These are phyloP conservation scores for Anthoptus insignis DNA, from an alignment of 2,888 invertebrate species.

Conservation along the genomic window DNA sequence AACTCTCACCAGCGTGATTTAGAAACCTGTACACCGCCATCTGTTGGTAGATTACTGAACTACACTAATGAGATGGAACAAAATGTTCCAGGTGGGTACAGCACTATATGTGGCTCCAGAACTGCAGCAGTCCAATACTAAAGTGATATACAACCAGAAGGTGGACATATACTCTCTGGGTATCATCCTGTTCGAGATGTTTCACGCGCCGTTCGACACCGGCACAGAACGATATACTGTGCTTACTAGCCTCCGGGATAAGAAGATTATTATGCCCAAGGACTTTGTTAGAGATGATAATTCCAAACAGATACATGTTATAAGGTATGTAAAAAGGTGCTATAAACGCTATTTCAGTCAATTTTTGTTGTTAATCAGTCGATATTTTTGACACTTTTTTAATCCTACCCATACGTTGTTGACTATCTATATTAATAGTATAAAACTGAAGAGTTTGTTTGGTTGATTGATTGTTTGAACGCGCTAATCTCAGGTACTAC, in stretches of 20 bases:
- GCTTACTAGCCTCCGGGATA: constrained; percentile 90
- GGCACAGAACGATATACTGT: constrained; percentile 96
- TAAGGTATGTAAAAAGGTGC: constrained; percentile 77
- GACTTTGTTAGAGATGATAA: constrained; percentile 87
- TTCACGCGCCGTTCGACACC: constrained; percentile 93
- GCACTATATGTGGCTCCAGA: constrained; percentile 98
- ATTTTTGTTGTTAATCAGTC: too few species aligned
- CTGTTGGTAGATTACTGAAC: too few species aligned
- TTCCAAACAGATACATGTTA: constrained; percentile 87
- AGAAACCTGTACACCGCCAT: too few species aligned
- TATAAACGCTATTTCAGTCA: background rate
- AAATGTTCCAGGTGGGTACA: constrained; percentile 94
- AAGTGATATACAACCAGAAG: constrained; percentile 95
- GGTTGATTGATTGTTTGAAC: too few species aligned
- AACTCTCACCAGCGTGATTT: too few species aligned
- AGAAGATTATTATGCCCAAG: constrained; percentile 90
- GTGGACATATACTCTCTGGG: constrained; percentile 96
- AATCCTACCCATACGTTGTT: too few species aligned
- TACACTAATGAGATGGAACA: too few species aligned
- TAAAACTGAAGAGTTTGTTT: too few species aligned
- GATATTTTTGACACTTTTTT: too few species aligned
- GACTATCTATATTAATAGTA: too few species aligned
- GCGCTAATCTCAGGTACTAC: too few species aligned
- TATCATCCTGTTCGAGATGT: constrained; percentile 98
- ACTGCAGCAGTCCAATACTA: constrained; percentile 89